Evolutionary conservation across 1,140 invertebrate species (phyloP).

Genomic region (Lordiphosa stackelbergi): DNA sequence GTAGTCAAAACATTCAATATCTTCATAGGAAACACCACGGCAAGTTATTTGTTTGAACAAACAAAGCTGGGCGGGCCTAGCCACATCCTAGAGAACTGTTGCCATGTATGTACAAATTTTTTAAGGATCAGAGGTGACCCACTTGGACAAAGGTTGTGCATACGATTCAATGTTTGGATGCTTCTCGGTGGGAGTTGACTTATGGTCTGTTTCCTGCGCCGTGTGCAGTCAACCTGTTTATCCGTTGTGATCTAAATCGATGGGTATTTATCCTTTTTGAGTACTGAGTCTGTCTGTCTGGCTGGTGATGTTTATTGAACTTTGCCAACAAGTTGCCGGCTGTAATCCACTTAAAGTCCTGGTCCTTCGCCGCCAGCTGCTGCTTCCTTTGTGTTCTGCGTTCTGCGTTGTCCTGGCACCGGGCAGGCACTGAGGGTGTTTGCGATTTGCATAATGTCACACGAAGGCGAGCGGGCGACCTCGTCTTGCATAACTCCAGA

Average conservation of each 20-base stretch:
- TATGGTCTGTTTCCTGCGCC: too few relatives aligned
- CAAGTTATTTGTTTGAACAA: too few relatives aligned
- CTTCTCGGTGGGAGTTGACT: too few relatives aligned
- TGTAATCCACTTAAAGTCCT: conserved; percentile 50
- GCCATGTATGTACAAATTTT: too few relatives aligned
- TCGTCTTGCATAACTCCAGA: not conserved
- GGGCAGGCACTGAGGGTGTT: not conserved
- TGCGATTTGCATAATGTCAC: conserved; percentile 48
- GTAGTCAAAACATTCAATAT: too few relatives aligned
- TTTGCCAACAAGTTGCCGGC: conserved; percentile 47
- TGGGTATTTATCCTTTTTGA: conserved; percentile 11
- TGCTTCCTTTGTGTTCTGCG: conserved; percentile 29
- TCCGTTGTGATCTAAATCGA: conserved; percentile 2
- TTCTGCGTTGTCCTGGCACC: conserved; percentile 21
- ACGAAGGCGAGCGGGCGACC: conserved; percentile 8
- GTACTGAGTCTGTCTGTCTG: conserved; percentile 8
- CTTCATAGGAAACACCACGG: too few relatives aligned
- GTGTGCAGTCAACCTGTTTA: too few relatives aligned
- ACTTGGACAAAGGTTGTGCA: too few relatives aligned
- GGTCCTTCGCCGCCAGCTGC: conserved; percentile 6
- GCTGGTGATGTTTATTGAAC: conserved; percentile 39
- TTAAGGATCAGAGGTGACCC: too few relatives aligned
- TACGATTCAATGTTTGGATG: too few relatives aligned
- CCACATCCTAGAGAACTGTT: too few relatives aligned
- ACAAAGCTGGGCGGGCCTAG: too few relatives aligned